Base-by-base conservation (phyloP, 1,140 invertebrate species). In the Rhyacophila brunnea region DNA sequence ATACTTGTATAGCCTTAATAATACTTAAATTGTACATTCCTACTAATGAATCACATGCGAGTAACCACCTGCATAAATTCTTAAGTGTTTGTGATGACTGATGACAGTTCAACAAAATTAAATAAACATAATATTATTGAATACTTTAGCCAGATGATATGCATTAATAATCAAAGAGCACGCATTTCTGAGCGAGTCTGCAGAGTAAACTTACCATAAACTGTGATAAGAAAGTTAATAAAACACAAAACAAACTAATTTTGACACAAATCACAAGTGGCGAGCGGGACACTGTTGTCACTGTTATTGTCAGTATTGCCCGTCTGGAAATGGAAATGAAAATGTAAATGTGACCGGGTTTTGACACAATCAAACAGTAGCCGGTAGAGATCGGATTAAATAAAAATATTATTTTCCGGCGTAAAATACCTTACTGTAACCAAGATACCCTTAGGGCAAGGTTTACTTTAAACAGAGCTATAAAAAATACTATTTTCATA, bases 211-310 rank as follows among this genome's bases (percentile, higher is more conserved):
- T 28, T 28, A 28, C 23, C 23, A 28, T 28, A 28, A 28, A 28
- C 9, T 28, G 23, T 9, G 17, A 58, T 23, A 58, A 32, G 10
- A 50, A 51, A 49, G 55, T 58, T 47, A 58, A 58, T 58, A 58
- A 58, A 58, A 50, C 46, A 57, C 38, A 58, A 58, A 50, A 58
- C 55, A 64, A 64, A 64, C 48, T 60, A 58, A 36, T 60, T 64
- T 64, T 64, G 62, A 64, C 62, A 54, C 58, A 58, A 53, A 42
- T 42, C 38, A 36, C 57, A 59, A 50, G 57, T 59, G 49, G 51
- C 49, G 40, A 47, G 35, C 43, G 32, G 57, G 46, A 58, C n/a
- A n/a, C n/a, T n/a, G n/a, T n/a, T n/a, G n/a, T n/a, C 57, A 59
- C 57, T 59, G 57, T 35, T 35, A 35, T 49, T 49, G 32, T 49